phyloP scores from a whole-genome alignment of 2,113 vertebrate species.

The Bufo bufo region DNA sequence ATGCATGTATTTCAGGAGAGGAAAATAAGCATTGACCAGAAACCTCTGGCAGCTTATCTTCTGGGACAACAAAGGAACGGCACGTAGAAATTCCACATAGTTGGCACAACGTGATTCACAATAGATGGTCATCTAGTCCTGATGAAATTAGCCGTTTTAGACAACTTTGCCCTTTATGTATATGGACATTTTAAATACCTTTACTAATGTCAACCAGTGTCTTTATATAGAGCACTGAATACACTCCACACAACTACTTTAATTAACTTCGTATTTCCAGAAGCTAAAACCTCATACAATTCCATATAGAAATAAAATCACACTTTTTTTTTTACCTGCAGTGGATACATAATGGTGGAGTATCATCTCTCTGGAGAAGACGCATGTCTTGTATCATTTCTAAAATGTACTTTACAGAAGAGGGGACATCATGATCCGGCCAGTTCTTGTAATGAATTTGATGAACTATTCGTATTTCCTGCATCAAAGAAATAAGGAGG shows the following conservation, averaged over 20 bases:
- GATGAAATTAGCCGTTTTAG: too few species aligned
- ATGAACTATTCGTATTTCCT: slow-evolving; percentile 76
- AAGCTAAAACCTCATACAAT: background rate
- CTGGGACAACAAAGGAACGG: too few species aligned
- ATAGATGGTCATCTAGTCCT: too few species aligned
- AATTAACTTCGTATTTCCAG: background rate
- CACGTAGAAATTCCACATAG: too few species aligned
- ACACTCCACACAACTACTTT: background rate
- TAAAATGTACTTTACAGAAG: slow-evolving; percentile 86
- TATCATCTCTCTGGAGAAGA: slow-evolving; percentile 77
- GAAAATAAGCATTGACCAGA: too few species aligned
- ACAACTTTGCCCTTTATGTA: too few species aligned
- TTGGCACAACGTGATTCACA: too few species aligned
- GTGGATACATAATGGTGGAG: slow-evolving; percentile 88
- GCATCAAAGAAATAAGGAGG: slow-evolving; percentile 31
- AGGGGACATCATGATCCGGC: slow-evolving; percentile 93
- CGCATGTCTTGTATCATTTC: slow-evolving; percentile 85
- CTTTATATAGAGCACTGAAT: background rate
- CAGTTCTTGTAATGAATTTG: slow-evolving; percentile 96
- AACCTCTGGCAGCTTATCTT: too few species aligned
- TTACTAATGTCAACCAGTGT: background rate
- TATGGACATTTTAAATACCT: background rate
- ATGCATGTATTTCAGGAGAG: too few species aligned
- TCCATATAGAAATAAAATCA: background rate
- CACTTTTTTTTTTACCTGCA: slow-evolving; percentile 82